A percentile compares a stretch with the other conserved stretches of the same genome.
These are phyloP conservation scores for Anastrepha obliqua DNA, from an alignment of 1,140 invertebrate genomes.

Conservation along the genomic window DNA sequence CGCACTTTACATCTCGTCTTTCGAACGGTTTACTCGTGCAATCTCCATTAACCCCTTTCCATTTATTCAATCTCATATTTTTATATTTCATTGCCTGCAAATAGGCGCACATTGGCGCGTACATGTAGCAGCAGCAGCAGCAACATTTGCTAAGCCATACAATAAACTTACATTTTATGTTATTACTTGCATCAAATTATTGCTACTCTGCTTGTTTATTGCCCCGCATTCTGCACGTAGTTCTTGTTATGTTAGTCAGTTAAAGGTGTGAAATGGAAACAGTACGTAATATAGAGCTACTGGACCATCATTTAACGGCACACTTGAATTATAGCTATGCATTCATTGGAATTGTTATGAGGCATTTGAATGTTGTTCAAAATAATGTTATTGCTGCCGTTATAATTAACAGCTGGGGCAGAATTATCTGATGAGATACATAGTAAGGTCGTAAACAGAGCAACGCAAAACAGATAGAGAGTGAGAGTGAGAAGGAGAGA, in stretches of 20 bases:
- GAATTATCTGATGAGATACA: background rate
- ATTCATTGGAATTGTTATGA: background rate
- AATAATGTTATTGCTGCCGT: no score
- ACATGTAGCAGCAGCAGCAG: no score
- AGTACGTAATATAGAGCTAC: background rate
- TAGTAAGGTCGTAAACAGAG: background rate
- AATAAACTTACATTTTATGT: background rate
- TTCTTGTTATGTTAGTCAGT: background rate
- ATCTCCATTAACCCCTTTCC: no score
- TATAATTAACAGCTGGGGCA: background rate
- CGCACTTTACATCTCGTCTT: no score
- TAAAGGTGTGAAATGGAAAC: background rate
- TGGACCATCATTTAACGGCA: background rate
- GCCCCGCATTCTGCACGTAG: background rate
- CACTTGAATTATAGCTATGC: background rate
- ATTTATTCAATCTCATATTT: no score
- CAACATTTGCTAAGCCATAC: background rate
- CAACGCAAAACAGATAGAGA: background rate
- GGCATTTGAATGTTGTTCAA: no score
- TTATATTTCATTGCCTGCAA: no score
- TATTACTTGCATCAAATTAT: background rate
- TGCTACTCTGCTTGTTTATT: background rate
- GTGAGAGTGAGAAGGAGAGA: no score
- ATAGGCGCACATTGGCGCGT: no score
- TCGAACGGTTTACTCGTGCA: no score